Percentiles rank a stretch among this genome's conserved stretches.
These are phyloP conservation scores for Tetranychus urticae DNA, from an alignment of 1,140 invertebrate species.

Conservation along the genomic window DNA sequence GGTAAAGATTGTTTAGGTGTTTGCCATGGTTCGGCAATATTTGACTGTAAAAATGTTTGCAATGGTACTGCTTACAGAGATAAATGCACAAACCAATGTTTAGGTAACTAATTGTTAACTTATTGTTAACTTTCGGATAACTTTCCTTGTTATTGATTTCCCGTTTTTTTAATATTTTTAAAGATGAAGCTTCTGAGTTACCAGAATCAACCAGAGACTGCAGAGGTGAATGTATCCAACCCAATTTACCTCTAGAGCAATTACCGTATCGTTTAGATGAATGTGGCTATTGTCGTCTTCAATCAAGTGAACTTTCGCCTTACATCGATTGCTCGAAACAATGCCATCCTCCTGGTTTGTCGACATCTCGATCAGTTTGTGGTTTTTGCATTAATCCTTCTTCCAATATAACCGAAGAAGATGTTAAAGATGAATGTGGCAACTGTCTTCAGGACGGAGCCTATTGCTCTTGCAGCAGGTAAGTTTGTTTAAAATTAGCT, in stretches of 20 bases:
- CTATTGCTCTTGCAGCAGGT: slow-evolving; percentile 5
- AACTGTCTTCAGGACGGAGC: slow-evolving; percentile 2
- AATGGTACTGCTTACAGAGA: slow-evolving; percentile 13
- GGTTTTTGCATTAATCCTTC: slow-evolving; percentile 4
- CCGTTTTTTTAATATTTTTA: not conserved
- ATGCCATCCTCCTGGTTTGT: slow-evolving; percentile 3
- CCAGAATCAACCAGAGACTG: slow-evolving; percentile 9
- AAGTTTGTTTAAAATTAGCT: not conserved
- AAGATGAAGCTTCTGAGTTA: not conserved
- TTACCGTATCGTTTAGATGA: slow-evolving; percentile 5
- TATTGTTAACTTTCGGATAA: no score
- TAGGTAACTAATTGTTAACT: slow-evolving; percentile 1
- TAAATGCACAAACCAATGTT: slow-evolving; percentile 13
- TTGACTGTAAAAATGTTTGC: slow-evolving; percentile 13
- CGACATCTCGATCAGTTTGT: not conserved
- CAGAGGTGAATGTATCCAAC: slow-evolving; percentile 7
- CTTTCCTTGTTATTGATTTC: not conserved
- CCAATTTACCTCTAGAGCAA: not conserved
- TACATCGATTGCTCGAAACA: slow-evolving; percentile 6
- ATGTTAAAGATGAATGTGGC: slow-evolving; percentile 6
- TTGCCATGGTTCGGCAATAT: slow-evolving; percentile 7
- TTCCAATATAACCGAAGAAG: not conserved
- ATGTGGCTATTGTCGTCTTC: slow-evolving; percentile 8
- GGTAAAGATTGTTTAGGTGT: slow-evolving; percentile 13
- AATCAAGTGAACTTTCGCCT: not conserved